Evolutionary conservation across 2,888 invertebrate species (phyloP), one percentile per base, ranked within the genome.

Genomic region (Epinotia bilunana): DNA sequence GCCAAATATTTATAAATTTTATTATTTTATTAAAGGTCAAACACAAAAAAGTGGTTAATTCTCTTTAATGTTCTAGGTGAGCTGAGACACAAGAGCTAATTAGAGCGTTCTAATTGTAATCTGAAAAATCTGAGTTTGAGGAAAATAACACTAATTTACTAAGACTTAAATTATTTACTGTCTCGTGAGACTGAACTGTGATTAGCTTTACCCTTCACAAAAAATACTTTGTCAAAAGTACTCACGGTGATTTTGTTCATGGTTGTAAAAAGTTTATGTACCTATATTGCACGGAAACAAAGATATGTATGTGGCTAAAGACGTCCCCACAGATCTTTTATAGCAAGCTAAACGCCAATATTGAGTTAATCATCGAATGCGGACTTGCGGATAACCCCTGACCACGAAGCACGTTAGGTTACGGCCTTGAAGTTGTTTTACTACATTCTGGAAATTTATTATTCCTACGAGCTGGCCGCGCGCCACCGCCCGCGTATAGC

Each of bases 341-440:
- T 87, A 87, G 73, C 61, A 72, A 78, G 77, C 77, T 73, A 68
- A 39, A 68, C n/a, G 72, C 79, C 81, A 85, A 86, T 84, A 84
- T 84, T 87, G 80, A 83, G 84, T 80, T 73, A 73, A 72, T 80
- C 78, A 73, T 7, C 39, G 39, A 9, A 39, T 9, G 39, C 9
- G 39, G 39, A 9, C 9, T 39, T 58, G 39, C 23, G 73, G 83
- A 83, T 84, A 85, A 82, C 84, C 85, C 77, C 76, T 80, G 81
- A 81, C 81, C 80, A 73, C 61, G 23, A 11, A 71, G 12, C 58
- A 33, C 33, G 53, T 20, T 74, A 63, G 72, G 76, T 68, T 57
- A 68, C 33, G 20, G 46, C 3, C 23, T 46, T 23, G 39, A 63
- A 63, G 23, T 9, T 23, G 23, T 64, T 12, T 46, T 16, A 53